Conservation (phyloP, 2,888 invertebrate species). For the Eupithecia inturbata region DNA sequence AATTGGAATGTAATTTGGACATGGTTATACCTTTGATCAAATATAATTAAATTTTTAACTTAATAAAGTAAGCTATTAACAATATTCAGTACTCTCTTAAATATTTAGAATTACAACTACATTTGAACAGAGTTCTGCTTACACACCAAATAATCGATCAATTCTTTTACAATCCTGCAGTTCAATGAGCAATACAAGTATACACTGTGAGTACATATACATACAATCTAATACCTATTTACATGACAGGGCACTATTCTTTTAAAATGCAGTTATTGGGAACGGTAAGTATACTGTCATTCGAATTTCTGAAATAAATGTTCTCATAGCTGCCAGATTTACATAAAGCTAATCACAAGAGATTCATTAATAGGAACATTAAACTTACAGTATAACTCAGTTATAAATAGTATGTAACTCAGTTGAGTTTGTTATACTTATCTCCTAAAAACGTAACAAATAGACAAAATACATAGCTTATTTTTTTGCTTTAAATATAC, state of each 20-base stretch:
- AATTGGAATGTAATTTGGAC: conserved; percentile 81
- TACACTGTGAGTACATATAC: conserved; percentile 34
- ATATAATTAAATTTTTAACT: conserved; percentile 63
- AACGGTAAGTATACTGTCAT: background rate
- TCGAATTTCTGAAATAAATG: conserved; percentile 28
- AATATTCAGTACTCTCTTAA: conserved; percentile 81
- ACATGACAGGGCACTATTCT: conserved; percentile 36
- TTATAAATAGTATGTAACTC: conserved; percentile 24
- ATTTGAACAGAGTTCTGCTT: conserved; percentile 59
- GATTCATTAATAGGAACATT: conserved; percentile 65
- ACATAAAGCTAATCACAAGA: conserved; percentile 56
- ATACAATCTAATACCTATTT: conserved; percentile 30
- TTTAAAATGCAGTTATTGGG: conserved; percentile 35
- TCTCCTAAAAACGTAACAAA: conserved; percentile 44
- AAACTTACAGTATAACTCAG: conserved; percentile 46
- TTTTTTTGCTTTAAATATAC: conserved; percentile 49
- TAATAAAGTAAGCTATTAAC: conserved; percentile 65
- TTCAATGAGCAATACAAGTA: conserved; percentile 66
- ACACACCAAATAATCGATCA: conserved; percentile 67
- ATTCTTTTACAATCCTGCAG: conserved; percentile 72
- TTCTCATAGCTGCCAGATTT: conserved; percentile 30
- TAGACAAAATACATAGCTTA: conserved; percentile 50
- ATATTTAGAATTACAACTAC: conserved; percentile 52
- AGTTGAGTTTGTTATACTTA: conserved; percentile 43
- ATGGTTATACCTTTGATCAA: conserved; percentile 69